Evolutionary conservation across 64 coral and sea anemone genomes (phyloP).

Genomic region (Actinia tenebrosa): DNA sequence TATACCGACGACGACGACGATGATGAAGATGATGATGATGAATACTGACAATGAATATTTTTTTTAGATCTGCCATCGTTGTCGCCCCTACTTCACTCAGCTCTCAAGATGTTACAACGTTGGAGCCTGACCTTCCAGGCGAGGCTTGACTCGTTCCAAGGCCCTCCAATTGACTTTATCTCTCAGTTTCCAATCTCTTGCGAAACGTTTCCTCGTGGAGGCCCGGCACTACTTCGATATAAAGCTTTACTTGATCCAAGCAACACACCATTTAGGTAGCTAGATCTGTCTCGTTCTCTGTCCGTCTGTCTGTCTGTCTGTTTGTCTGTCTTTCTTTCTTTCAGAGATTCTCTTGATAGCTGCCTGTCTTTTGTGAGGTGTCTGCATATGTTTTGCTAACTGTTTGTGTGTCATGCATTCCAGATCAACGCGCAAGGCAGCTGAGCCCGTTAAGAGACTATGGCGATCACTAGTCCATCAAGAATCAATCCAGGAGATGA

Average conservation of each 20-base stretch:
- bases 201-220: slow-evolving; percentile 82
- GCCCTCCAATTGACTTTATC: slow-evolving; percentile 80
- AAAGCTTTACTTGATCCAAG: slow-evolving; percentile 94
- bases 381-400: background rate
- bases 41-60: background rate
- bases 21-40: no score
- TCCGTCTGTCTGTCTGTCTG: background rate
- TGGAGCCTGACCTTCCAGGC: slow-evolving; percentile 83
- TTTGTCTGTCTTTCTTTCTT: background rate
- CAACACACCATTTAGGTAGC: slow-evolving; percentile 95
- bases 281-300: background rate
- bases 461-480: slow-evolving; percentile 86
- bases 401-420: background rate
- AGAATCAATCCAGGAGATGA: slow-evolving; percentile 76
- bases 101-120: slow-evolving; percentile 76
- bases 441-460: slow-evolving; percentile 87
- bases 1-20: no score
- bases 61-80: slow-evolving; percentile 85
- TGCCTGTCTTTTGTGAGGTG: background rate
- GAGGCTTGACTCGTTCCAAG: slow-evolving; percentile 65
- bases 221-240: slow-evolving; percentile 84
- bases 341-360: background rate
- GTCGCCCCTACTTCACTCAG: slow-evolving; percentile 82
- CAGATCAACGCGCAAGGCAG: slow-evolving; percentile 64
- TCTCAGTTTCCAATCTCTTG: slow-evolving; percentile 80